phyloP scores from a whole-genome alignment of 2,113 vertebrate genomes.

The Azemiops feae region DNA sequence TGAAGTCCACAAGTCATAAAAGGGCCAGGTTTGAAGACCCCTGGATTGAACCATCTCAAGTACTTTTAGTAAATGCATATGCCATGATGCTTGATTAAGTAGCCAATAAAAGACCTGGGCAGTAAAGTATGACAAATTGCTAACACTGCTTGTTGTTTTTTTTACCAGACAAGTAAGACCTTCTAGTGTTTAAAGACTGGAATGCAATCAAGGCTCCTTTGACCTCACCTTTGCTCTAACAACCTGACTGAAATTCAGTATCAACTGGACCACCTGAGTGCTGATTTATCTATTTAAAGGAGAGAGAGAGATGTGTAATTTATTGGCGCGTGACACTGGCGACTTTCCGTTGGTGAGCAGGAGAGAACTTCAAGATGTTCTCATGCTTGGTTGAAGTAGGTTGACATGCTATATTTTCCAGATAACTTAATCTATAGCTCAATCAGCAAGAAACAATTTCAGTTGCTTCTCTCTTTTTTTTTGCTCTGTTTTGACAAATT shows the following conservation, averaged over 20 bases:
- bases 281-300: constrained; percentile 62
- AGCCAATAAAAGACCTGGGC: constrained; percentile 34
- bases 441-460: constrained; percentile 19
- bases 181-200: constrained; percentile 53
- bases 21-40: too few relatives aligned
- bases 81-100: neutral
- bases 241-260: constrained; percentile 53
- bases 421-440: constrained; percentile 37
- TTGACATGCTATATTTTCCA: constrained; percentile 29
- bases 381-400: constrained; percentile 6
- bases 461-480: neutral
- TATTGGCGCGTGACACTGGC: neutral
- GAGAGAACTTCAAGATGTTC: constrained; percentile 17
- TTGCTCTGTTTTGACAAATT: neutral
- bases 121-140: constrained; percentile 56
- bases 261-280: constrained; percentile 49
- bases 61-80: neutral
- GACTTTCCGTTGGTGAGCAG: neutral
- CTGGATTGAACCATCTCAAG: too few relatives aligned
- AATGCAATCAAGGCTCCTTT: constrained; percentile 56
- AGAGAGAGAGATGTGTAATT: constrained; percentile 6
- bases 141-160: constrained; percentile 58
- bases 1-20: too few relatives aligned
- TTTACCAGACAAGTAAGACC: constrained; percentile 43
- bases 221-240: constrained; percentile 52